Conservation (phyloP, 2,888 invertebrate genomes). For the Stomorhina lunata region DNA sequence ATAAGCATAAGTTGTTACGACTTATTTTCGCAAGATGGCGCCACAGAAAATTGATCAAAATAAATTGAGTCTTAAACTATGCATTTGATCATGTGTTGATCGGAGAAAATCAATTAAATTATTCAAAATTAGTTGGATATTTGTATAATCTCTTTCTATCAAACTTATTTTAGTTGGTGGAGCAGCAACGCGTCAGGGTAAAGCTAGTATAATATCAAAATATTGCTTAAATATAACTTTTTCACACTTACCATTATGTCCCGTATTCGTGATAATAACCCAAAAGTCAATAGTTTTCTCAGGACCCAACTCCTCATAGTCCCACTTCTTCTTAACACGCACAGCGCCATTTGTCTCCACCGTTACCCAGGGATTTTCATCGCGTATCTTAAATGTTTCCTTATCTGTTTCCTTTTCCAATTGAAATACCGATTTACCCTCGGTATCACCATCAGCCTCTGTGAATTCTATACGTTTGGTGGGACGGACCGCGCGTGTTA, state of each 20-base stretch:
- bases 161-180: too few species aligned
- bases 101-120: too few species aligned
- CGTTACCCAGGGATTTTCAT: slow-evolving; percentile 96
- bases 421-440: slow-evolving; percentile 92
- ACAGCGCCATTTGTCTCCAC: slow-evolving; percentile 95
- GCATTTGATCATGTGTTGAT: too few species aligned
- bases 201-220: too few species aligned
- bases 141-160: too few species aligned
- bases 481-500: slow-evolving; percentile 95
- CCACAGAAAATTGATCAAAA: too few species aligned
- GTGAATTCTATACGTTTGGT: slow-evolving; percentile 95
- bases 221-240: not conserved
- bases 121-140: too few species aligned
- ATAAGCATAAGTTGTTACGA: too few species aligned
- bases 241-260: slow-evolving; percentile 91
- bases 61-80: too few species aligned
- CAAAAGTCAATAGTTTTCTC: slow-evolving; percentile 98
- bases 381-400: slow-evolving; percentile 95
- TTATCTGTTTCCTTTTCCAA: slow-evolving; percentile 95
- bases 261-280: slow-evolving; percentile 95
- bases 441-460: slow-evolving; percentile 93
- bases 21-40: too few species aligned
- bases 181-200: too few species aligned
- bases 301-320: slow-evolving; percentile 95
- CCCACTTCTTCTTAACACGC: slow-evolving; percentile 97